These are phyloP conservation scores for Callyntrura sp. DNA, from an alignment of 2,888 invertebrate genomes.

Conservation along the genomic window DNA sequence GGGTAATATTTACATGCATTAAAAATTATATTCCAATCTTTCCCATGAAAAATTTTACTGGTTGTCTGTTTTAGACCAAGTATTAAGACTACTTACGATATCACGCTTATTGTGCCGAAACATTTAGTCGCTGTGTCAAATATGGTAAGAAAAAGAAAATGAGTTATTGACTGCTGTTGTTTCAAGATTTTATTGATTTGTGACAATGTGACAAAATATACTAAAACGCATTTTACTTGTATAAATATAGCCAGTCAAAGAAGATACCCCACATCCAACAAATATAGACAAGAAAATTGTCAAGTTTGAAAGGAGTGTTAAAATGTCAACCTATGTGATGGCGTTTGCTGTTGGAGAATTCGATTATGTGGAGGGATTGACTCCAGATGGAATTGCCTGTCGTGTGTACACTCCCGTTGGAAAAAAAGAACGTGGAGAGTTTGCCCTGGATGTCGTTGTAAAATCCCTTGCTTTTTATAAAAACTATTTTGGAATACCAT, in stretches of 20 bases:
- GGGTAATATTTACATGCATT: too few species aligned
- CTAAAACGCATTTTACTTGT: too few species aligned
- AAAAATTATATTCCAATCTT: not conserved
- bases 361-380: constrained; percentile 87
- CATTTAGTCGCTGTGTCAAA: constrained; percentile 96
- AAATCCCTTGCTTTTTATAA: constrained; percentile 87
- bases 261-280: constrained; percentile 84
- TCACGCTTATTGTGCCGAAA: constrained; percentile 93
- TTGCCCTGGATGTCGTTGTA: constrained; percentile 87
- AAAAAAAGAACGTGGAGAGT: constrained; percentile 87
- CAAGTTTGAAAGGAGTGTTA: constrained; percentile 89
- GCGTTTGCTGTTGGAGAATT: constrained; percentile 88
- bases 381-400: constrained; percentile 85
- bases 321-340: constrained; percentile 88
- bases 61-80: constrained; percentile 98
- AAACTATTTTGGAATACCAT: constrained; percentile 87
- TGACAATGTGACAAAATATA: too few species aligned
- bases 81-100: constrained; percentile 97
- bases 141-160: constrained; percentile 90
- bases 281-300: constrained; percentile 87
- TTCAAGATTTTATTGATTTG: constrained; percentile 24
- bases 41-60: constrained; percentile 85
- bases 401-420: constrained; percentile 85
- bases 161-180: too few species aligned
- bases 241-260: constrained; percentile 85